These are phyloP conservation scores for Colletes collaris DNA, from an alignment of 2,888 invertebrate species.

Conservation along the genomic window DNA sequence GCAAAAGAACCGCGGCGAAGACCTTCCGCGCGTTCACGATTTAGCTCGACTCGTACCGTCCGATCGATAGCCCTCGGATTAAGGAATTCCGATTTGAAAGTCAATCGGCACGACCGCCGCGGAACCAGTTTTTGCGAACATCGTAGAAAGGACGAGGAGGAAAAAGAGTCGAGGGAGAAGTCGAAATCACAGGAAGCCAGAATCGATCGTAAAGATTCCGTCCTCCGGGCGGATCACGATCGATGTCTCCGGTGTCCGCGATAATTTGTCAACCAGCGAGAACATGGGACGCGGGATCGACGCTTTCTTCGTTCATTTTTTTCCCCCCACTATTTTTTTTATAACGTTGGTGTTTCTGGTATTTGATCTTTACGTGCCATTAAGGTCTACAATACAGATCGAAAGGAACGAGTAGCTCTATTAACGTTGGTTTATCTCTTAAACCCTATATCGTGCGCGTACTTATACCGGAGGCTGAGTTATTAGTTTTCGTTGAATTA, in stretches of 20 bases:
- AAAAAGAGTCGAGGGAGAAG: not conserved
- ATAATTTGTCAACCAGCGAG: conserved; percentile 37
- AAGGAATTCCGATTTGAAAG: conserved; percentile 52
- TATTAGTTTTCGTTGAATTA: no score
- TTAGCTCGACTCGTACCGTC: not conserved
- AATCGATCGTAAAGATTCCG: conserved; percentile 19
- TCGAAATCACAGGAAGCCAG: not conserved
- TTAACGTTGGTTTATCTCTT: no score
- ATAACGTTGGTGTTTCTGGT: no score
- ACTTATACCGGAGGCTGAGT: no score
- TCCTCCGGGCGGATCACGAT: conserved; percentile 15
- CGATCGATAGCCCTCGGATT: conserved; percentile 39
- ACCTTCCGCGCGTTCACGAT: not conserved
- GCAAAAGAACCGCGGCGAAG: not conserved
- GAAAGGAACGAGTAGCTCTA: no score
- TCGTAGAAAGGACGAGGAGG: conserved; percentile 9
- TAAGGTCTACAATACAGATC: no score
- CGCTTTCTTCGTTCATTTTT: no score
- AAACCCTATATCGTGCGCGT: no score
- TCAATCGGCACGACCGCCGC: conserved; percentile 30
- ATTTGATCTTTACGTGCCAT: no score
- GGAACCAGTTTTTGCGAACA: conserved; percentile 51
- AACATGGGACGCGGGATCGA: no score
- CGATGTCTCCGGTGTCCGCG: conserved; percentile 37
- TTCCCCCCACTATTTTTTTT: no score